phyloP scores from a whole-genome alignment of 2,888 invertebrate genomes.

The Drosophila anceps region DNA sequence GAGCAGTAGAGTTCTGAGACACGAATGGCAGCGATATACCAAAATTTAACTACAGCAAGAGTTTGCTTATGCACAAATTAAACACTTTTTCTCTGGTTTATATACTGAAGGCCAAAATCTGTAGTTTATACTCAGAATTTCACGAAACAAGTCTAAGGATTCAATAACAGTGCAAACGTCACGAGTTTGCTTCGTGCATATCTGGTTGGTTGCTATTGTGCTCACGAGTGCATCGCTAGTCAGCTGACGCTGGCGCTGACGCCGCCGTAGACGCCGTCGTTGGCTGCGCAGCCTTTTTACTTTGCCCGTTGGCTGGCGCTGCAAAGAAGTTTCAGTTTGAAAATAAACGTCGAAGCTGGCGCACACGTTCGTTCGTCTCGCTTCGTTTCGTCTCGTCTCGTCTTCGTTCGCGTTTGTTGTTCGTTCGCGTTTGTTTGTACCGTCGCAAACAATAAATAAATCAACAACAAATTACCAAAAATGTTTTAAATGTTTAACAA shows the following conservation, averaged over 20 bases:
- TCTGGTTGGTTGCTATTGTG: constrained; percentile 17
- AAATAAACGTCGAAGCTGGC: constrained; percentile 60
- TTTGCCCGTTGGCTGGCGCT: constrained; percentile 39
- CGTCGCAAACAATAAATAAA: constrained; percentile 44
- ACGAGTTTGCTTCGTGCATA: constrained; percentile 9
- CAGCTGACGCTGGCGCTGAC: constrained; percentile 49
- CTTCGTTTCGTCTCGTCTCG: constrained; percentile 40
- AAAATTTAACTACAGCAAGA: neutral
- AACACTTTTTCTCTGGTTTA: neutral
- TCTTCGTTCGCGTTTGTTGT: constrained; percentile 33
- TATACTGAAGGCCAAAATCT: neutral
- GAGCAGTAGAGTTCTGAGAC: neutral
- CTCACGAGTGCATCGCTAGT: constrained; percentile 46
- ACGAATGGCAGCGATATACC: neutral
- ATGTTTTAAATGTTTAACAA: constrained; percentile 63
- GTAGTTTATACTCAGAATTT: too few species aligned
- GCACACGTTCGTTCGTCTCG: constrained; percentile 35
- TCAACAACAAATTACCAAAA: constrained; percentile 57
- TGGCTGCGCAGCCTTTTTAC: constrained; percentile 50
- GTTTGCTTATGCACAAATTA: neutral
- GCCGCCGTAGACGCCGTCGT: constrained; percentile 23
- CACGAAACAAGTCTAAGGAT: neutral
- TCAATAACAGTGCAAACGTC: neutral
- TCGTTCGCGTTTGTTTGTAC: constrained; percentile 56
- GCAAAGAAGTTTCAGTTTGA: constrained; percentile 73